Conservation (phyloP, 1,140 invertebrate species). For the Philaenus spumarius region DNA sequence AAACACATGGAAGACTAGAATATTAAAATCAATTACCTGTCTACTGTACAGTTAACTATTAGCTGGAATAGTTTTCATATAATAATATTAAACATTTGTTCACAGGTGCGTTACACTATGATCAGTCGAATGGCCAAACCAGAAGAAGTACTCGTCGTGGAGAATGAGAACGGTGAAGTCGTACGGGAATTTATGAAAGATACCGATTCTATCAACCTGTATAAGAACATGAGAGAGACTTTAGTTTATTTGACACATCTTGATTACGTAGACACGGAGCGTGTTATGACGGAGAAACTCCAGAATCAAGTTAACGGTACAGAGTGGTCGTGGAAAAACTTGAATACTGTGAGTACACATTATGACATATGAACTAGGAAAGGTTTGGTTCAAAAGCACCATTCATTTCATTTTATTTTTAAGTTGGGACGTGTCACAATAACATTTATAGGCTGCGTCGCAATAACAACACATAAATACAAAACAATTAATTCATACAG, state of each 20-base stretch:
- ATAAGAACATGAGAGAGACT: slow-evolving; percentile 99
- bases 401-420: too few species aligned
- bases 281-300: slow-evolving; percentile 98
- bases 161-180: slow-evolving; percentile 99
- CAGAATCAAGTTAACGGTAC: slow-evolving; percentile 98
- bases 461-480: too few species aligned
- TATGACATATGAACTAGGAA: too few species aligned
- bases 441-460: too few species aligned
- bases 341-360: slow-evolving; percentile 81
- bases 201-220: slow-evolving; percentile 98
- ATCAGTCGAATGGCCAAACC: slow-evolving; percentile 99
- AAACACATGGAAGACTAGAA: background rate
- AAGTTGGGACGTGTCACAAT: too few species aligned
- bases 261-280: slow-evolving; percentile 95
- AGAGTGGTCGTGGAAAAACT: slow-evolving; percentile 99
- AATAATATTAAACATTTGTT: slow-evolving; percentile 2
- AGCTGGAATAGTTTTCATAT: background rate
- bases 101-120: slow-evolving; percentile 90
- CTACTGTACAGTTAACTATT: background rate
- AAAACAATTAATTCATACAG: too few species aligned
- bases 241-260: slow-evolving; percentile 98
- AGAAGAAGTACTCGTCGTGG: slow-evolving; percentile 99
- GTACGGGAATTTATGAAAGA: slow-evolving; percentile 99
- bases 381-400: too few species aligned
- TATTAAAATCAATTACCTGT: background rate